phyloP scores from a whole-genome alignment of 2,113 vertebrate genomes.

The Vireo altiloquus region DNA sequence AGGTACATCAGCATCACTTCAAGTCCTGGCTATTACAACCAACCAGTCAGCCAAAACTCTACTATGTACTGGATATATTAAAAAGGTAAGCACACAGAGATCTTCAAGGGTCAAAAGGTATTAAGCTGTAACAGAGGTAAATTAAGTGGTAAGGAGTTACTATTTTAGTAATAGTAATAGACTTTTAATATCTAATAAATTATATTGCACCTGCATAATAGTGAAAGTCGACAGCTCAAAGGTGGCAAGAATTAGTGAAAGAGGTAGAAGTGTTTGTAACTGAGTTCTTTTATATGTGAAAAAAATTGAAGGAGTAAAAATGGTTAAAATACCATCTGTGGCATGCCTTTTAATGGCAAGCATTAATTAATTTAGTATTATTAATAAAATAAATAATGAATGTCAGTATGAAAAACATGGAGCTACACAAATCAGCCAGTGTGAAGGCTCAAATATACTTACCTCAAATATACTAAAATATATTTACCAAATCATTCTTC shows the following conservation, averaged over 20 bases:
- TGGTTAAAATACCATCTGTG: neutral
- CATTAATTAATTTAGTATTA: neutral
- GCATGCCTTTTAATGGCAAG: neutral
- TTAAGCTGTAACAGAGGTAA: neutral
- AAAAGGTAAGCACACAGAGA: neutral
- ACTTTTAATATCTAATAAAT: neutral
- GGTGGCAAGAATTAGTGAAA: neutral
- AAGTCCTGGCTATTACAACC: neutral
- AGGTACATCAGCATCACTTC: neutral
- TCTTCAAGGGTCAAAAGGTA: neutral
- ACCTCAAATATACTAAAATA: no score
- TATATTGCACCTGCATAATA: neutral
- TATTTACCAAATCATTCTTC: neutral
- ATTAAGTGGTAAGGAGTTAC: neutral
- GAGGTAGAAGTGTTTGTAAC: neutral
- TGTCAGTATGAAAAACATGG: neutral
- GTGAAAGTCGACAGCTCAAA: neutral
- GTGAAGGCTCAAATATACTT: no score
- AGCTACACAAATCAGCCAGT: neutral
- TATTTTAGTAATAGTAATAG: neutral
- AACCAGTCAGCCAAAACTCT: fast-evolving
- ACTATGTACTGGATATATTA: neutral
- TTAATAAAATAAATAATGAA: neutral
- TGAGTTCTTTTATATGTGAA: neutral
- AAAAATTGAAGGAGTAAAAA: neutral